These are phyloP conservation scores for Spea hammondii DNA, from an alignment of 2,797 vertebrate genomes.

Conservation along the genomic window DNA sequence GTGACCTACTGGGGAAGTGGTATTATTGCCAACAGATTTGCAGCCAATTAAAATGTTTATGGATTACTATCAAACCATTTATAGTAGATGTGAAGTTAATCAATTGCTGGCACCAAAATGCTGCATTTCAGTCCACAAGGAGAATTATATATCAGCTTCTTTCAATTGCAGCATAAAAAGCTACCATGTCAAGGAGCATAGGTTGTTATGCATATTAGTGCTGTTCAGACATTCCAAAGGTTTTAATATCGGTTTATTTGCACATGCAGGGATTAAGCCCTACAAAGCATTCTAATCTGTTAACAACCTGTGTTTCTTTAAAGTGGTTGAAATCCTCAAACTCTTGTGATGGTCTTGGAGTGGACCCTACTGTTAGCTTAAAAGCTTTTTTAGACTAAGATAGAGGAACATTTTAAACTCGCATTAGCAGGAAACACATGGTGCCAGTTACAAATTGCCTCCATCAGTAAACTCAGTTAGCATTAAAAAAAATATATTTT, in stretches of 20 bases:
- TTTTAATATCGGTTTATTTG: conserved; percentile 53
- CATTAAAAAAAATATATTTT: conserved; percentile 47
- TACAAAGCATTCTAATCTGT: conserved; percentile 49
- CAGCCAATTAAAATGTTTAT: conserved; percentile 22
- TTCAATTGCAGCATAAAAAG: conserved; percentile 16
- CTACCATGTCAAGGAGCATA: conserved; percentile 26
- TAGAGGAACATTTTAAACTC: conserved; percentile 43
- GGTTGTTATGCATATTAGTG: conserved; percentile 50
- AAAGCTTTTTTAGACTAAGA: conserved; percentile 51
- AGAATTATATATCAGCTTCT: conserved; percentile 27
- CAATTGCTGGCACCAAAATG: conserved; percentile 17
- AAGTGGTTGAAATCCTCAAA: conserved; percentile 44
- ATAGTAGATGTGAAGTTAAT: background rate
- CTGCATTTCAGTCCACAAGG: conserved; percentile 2
- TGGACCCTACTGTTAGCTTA: conserved; percentile 53
- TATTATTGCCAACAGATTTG: conserved; percentile 3
- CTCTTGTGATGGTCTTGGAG: conserved; percentile 48
- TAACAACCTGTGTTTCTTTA: conserved; percentile 51
- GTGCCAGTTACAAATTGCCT: conserved; percentile 48
- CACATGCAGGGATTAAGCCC: conserved; percentile 48
- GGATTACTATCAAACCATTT: background rate
- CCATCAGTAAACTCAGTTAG: conserved; percentile 39
- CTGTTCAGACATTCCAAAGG: conserved; percentile 49
- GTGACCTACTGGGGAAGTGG: background rate
- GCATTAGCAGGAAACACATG: conserved; percentile 48